These are phyloP conservation scores for Rhabdophis nuchalis DNA, from an alignment of 2,797 vertebrate genomes.

Conservation along the genomic window DNA sequence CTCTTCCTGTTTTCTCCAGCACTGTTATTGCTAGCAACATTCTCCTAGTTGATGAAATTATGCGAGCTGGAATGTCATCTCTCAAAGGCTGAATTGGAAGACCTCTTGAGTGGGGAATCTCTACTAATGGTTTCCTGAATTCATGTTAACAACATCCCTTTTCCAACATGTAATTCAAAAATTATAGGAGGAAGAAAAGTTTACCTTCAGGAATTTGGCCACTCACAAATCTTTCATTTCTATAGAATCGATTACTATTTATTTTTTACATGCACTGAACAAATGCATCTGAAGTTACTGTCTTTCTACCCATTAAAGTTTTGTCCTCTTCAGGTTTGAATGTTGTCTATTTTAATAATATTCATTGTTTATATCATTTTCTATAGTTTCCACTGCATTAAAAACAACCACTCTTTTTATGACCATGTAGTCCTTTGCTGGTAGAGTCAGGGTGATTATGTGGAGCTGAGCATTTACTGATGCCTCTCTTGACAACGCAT, in stretches of 20 bases:
- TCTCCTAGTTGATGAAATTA: conserved; percentile 96
- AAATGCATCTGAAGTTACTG: conserved; percentile 54
- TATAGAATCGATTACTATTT: conserved; percentile 59
- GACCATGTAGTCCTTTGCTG: background rate
- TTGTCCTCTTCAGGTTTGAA: background rate
- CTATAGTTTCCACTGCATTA: background rate
- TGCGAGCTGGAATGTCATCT: conserved; percentile 97
- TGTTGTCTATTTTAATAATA: background rate
- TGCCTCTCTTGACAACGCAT: background rate
- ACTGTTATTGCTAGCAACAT: conserved; percentile 97
- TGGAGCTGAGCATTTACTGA: background rate
- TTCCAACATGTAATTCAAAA: conserved; percentile 16
- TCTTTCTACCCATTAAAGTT: conserved; percentile 78
- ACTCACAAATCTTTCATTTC: conserved; percentile 39
- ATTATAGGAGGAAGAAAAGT: conserved; percentile 1
- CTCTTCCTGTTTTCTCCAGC: conserved; percentile 65
- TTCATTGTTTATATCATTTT: rapidly evolving
- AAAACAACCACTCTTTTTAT: background rate
- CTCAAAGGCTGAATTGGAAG: conserved; percentile 84
- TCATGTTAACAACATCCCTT: background rate
- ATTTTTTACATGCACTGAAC: conserved; percentile 80
- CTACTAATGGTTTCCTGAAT: background rate
- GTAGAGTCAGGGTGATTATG: background rate
- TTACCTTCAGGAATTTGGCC: conserved; percentile 13
- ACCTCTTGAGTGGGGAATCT: background rate